phyloP scores from a whole-genome alignment of 2,797 vertebrate genomes.

The Rhinatrema bivittatum region DNA sequence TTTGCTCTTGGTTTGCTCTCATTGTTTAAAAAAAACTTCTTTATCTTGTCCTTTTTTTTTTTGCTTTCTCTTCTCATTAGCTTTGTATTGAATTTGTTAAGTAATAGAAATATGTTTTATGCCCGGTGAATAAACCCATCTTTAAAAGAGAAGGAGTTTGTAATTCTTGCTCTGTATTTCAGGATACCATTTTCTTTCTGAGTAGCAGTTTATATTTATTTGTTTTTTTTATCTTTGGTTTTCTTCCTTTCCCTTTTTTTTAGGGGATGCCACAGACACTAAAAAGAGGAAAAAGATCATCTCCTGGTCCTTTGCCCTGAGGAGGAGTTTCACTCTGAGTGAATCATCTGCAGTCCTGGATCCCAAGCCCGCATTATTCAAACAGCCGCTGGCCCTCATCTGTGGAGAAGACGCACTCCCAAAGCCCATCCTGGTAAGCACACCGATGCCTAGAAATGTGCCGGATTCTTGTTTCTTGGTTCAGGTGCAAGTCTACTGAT shows the following conservation, averaged over 20 bases:
- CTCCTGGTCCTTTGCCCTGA: slow-evolving; percentile 61
- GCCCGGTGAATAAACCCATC: no score
- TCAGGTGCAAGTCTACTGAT: no score
- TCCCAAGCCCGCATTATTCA: slow-evolving; percentile 67
- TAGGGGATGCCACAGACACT: slow-evolving; percentile 46
- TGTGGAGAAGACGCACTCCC: slow-evolving; percentile 67
- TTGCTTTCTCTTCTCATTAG: no score
- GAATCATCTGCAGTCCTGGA: slow-evolving; percentile 36
- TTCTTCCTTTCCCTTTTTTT: not conserved
- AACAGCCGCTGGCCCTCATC: slow-evolving; percentile 66
- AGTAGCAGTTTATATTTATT: not conserved
- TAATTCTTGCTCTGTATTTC: no score
- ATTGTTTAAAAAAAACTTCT: no score
- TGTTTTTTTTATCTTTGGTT: slow-evolving; percentile 25
- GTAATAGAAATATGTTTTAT: no score
- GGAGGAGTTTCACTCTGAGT: slow-evolving; percentile 43
- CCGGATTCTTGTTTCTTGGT: no score
- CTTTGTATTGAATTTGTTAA: no score
- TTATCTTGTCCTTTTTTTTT: no score
- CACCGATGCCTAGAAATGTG: no score
- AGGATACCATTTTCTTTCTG: not conserved
- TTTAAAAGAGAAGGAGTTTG: no score
- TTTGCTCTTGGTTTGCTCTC: no score
- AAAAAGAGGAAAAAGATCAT: slow-evolving; percentile 70
- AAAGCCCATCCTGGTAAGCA: slow-evolving; percentile 71